These are phyloP conservation scores for Drosophila azteca DNA, from an alignment of 1,140 invertebrate species.

Conservation along the genomic window DNA sequence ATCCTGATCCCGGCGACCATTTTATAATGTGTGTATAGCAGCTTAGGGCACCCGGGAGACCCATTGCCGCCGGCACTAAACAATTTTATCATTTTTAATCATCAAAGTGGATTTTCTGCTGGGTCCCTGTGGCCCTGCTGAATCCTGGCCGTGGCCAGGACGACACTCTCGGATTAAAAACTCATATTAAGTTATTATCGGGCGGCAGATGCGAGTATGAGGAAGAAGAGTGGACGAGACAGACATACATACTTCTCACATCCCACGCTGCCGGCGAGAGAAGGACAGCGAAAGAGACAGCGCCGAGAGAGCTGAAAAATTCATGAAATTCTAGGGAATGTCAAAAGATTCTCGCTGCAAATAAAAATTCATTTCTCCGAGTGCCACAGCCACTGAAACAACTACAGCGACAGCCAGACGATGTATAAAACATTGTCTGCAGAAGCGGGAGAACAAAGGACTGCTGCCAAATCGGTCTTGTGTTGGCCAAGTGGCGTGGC, in stretches of 20 bases:
- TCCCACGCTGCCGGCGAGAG: background rate
- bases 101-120: slow-evolving; percentile 72
- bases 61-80: slow-evolving; percentile 76
- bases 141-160: slow-evolving; percentile 2
- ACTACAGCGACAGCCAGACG: slow-evolving; percentile 41
- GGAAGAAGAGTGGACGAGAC: slow-evolving; percentile 15
- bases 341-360: slow-evolving; percentile 43
- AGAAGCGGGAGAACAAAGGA: slow-evolving; percentile 59
- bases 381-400: slow-evolving; percentile 40
- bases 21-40: slow-evolving; percentile 84
- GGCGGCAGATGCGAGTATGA: slow-evolving; percentile 29
- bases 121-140: slow-evolving; percentile 20
- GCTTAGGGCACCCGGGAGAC: slow-evolving; percentile 76
- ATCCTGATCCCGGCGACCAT: slow-evolving; percentile 81
- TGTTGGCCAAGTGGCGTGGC: slow-evolving; percentile 3
- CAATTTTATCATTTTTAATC: slow-evolving; percentile 84
- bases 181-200: slow-evolving; percentile 83
- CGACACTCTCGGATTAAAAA: slow-evolving; percentile 78
- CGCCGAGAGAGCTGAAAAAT: slow-evolving; percentile 34
- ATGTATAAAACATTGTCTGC: slow-evolving; percentile 73
- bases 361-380: slow-evolving; percentile 73
- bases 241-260: background rate
- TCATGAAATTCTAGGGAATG: slow-evolving; percentile 43
- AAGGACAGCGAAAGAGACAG: background rate
- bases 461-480: slow-evolving; percentile 72